A percentile compares a stretch with the other conserved stretches of the same genome.
phyloP scores from a whole-genome alignment of 2,113 vertebrate species.

The Channa maculata region DNA sequence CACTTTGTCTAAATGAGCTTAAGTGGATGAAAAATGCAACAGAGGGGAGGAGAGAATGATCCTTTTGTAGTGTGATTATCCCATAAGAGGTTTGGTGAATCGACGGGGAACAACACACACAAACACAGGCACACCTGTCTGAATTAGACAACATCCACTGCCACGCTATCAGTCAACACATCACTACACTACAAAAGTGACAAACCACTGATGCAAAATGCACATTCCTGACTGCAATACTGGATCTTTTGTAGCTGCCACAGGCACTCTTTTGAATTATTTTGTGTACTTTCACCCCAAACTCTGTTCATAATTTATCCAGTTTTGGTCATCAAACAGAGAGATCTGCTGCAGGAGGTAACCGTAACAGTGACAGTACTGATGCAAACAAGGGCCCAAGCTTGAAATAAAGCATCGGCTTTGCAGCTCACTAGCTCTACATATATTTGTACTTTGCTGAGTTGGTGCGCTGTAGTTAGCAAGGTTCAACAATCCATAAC shows the following conservation, averaged over 20 bases:
- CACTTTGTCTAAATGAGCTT: constrained; percentile 63
- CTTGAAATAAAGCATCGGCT: constrained; percentile 18
- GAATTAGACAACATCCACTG: background rate
- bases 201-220: constrained; percentile 49
- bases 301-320: constrained; percentile 37
- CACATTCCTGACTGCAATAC: constrained; percentile 27
- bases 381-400: constrained; percentile 15
- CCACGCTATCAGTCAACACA: constrained; percentile 25
- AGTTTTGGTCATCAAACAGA: constrained; percentile 24
- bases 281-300: background rate
- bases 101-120: background rate
- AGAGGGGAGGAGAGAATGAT: constrained; percentile 39
- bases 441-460: constrained; percentile 5
- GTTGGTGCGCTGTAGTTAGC: background rate
- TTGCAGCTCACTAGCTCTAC: background rate
- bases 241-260: background rate
- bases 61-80: constrained; percentile 54
- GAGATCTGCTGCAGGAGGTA: background rate
- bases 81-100: constrained; percentile 46
- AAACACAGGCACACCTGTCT: constrained; percentile 17
- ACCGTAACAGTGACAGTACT: constrained; percentile 17
- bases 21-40: constrained; percentile 61
- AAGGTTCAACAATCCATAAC: constrained; percentile 17
- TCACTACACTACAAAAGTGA: constrained; percentile 11
- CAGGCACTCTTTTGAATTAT: constrained; percentile 8